Base-by-base conservation (phyloP, 1,140 invertebrate genomes). In the Doryteuthis pealeii region DNA sequence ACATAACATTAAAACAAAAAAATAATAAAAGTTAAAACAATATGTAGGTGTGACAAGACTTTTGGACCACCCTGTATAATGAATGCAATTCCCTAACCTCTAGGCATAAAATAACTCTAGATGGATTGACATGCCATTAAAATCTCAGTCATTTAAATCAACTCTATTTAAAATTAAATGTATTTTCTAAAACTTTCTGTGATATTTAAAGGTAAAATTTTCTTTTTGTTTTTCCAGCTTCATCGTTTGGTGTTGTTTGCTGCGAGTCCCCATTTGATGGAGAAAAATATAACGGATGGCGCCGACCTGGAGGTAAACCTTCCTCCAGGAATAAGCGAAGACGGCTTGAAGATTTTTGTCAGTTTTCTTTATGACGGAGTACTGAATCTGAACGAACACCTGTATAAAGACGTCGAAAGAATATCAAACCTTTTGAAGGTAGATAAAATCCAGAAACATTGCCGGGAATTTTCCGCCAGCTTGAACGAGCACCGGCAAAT, bases 181-280 rank as follows among this genome's bases (percentile, higher is more conserved):
- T 40, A 40, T 40, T 40, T 40, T 40, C 3, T 40, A 40, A 40
- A 40, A 40, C 10, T 40, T 40, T 40, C 35, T 40, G 10, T 40
- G 35, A 40, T 5, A 40, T 40, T 40, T 40, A 3, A 40, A 5
- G 35, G 35, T 40, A 5, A 10, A 40, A 40, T 40, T 40, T 10
- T 40, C 4, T 40, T 40, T 68, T 68, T 31, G 5, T 32, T 68
- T n/a, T 31, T 68, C 66, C 28, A 68, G 66, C 31, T 68, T 18
- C 66, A 68, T 33, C 66, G 66, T 32, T 31, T 68, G 66, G 66
- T 68, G 8, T 1, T 68, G 66, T 68, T 68, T 68, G 66, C 66
- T 32, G 66, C 66, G 5, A 68, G 66, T 68, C 66, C 66, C 22
- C 66, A 68, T 26, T 33, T 68, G 66, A 33, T 68, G 66, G 66